Conservation (phyloP, 2,113 vertebrate species). For the Nothoprocta perdicaria region DNA sequence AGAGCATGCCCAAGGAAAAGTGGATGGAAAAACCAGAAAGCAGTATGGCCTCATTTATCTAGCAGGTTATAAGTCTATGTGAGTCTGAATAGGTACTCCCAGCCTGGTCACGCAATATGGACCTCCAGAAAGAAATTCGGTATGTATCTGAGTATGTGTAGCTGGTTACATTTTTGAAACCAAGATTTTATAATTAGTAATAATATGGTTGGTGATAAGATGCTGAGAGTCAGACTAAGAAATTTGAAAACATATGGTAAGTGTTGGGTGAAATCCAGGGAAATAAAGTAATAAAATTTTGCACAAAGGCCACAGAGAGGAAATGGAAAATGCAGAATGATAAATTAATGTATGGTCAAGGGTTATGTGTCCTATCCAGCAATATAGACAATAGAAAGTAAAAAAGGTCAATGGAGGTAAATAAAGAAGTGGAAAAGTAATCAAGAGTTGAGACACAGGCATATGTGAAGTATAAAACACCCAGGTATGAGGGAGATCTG, state of each 20-base stretch:
- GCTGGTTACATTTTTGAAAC: constrained; percentile 42
- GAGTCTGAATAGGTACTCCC: neutral
- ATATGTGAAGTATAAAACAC: constrained; percentile 44
- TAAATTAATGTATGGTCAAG: constrained; percentile 66
- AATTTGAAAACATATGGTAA: constrained; percentile 71
- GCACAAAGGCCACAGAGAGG: constrained; percentile 58
- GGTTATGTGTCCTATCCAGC: constrained; percentile 43
- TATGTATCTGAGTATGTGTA: constrained; percentile 17
- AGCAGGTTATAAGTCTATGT: neutral
- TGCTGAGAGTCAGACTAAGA: constrained; percentile 59
- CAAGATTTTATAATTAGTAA: constrained; percentile 66
- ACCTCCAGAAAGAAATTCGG: constrained; percentile 6
- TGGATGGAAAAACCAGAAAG: neutral
- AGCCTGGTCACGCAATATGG: neutral
- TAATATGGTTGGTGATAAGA: constrained; percentile 59
- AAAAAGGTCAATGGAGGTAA: constrained; percentile 61
- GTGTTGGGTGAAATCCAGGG: constrained; percentile 40
- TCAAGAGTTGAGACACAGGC: constrained; percentile 38
- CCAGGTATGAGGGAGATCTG: neutral
- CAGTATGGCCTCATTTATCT: neutral
- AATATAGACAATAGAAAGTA: constrained; percentile 42
- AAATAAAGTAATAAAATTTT: constrained; percentile 72
- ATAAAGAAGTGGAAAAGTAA: constrained; percentile 59
- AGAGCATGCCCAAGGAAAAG: neutral
- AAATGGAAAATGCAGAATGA: constrained; percentile 68